A percentile compares a stretch with the other conserved stretches of the same genome.
phyloP scores from a whole-genome alignment of 2,888 invertebrate species.

The Dryadula phaetusa region DNA sequence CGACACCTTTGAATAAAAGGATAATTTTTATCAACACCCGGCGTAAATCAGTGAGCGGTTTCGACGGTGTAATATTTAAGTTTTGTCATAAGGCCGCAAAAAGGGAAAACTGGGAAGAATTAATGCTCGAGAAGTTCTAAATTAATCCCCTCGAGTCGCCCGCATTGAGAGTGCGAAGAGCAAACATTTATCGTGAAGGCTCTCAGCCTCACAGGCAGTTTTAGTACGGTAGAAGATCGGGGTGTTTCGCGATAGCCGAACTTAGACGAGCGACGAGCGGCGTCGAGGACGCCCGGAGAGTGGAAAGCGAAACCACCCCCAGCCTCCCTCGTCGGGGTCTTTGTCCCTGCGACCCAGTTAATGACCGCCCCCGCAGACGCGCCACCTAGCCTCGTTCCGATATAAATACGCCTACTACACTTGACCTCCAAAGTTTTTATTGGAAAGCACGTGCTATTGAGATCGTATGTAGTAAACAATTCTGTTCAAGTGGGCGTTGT shows the following conservation, averaged over 20 bases:
- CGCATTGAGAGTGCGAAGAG: constrained; percentile 62
- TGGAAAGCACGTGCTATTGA: constrained; percentile 80
- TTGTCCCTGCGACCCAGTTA: constrained; percentile 83
- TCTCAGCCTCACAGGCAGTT: constrained; percentile 43
- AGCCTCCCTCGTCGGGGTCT: constrained; percentile 71
- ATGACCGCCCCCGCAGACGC: constrained; percentile 81
- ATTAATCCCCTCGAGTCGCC: constrained; percentile 75
- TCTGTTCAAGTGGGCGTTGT: constrained; percentile 42
- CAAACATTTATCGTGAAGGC: constrained; percentile 66
- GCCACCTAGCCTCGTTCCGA: constrained; percentile 78
- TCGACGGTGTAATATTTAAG: constrained; percentile 60
- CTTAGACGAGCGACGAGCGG: constrained; percentile 56
- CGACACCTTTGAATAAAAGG: constrained; percentile 41
- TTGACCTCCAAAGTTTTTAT: constrained; percentile 85
- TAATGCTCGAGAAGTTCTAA: constrained; percentile 71
- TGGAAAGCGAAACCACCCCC: constrained; percentile 77
- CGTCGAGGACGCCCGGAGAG: constrained; percentile 51
- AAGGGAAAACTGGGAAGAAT: constrained; percentile 68
- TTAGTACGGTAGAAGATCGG: constrained; percentile 65
- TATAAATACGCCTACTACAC: constrained; percentile 84
- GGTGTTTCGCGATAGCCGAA: constrained; percentile 62
- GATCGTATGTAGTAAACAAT: constrained; percentile 74
- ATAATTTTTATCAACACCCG: constrained; percentile 49
- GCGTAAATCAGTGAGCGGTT: constrained; percentile 59
- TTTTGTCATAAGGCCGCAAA: constrained; percentile 64